A percentile compares a stretch with the other conserved stretches of the same genome.
phyloP scores from a whole-genome alignment of 1,140 invertebrate species.

The Drosophila littoralis region DNA sequence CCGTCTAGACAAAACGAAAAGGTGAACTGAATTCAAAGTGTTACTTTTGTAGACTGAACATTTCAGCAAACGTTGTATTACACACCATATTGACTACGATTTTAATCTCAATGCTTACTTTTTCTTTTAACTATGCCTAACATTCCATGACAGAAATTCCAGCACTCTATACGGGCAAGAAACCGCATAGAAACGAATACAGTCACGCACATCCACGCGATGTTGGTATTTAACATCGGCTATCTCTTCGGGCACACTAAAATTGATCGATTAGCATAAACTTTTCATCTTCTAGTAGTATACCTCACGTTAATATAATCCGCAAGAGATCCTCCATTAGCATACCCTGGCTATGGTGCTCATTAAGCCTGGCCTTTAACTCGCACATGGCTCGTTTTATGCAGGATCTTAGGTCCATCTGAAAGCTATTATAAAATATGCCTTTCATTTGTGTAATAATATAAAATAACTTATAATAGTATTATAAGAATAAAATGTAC shows the following conservation, averaged over 20 bases:
- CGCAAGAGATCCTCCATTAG: conserved; percentile 65
- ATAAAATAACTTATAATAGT: neutral
- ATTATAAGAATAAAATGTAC: too few relatives aligned
- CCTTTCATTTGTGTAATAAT: neutral
- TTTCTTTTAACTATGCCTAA: neutral
- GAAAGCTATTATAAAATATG: conserved; percentile 35
- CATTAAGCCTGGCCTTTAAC: conserved; percentile 32
- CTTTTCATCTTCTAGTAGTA: neutral
- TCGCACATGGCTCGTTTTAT: conserved; percentile 71
- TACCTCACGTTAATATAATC: conserved; percentile 57
- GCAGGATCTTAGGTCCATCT: conserved; percentile 55
- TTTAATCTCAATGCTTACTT: conserved; percentile 28
- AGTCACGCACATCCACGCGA: conserved; percentile 28
- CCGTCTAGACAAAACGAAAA: neutral
- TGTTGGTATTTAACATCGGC: conserved; percentile 49
- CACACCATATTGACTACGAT: too few relatives aligned
- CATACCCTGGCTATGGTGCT: conserved; percentile 18
- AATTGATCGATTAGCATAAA: neutral
- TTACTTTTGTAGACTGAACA: neutral
- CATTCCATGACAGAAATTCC: conserved; percentile 51
- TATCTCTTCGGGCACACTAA: conserved; percentile 54
- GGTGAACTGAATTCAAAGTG: neutral
- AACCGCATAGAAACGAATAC: conserved; percentile 45
- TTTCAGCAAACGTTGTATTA: neutral
- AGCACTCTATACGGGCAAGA: conserved; percentile 59